Percentiles rank a stretch among this genome's conserved stretches.
These are phyloP conservation scores for Steinernema feltiae DNA, from an alignment of 1,140 invertebrate genomes.

Conservation along the genomic window DNA sequence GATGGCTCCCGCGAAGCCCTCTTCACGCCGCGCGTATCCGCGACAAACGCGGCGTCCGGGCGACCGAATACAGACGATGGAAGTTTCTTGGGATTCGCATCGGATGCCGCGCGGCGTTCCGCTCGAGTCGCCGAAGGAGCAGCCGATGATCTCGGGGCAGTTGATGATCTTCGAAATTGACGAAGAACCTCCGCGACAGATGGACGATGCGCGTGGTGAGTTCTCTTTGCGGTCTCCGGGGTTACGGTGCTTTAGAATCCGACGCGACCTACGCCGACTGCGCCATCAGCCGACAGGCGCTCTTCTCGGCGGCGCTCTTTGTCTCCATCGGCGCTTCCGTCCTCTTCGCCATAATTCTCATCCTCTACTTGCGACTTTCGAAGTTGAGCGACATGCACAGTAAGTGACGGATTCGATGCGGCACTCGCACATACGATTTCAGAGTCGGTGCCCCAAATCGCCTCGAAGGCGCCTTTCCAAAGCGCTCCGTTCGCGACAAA, in stretches of 20 bases:
- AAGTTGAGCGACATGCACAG: not conserved
- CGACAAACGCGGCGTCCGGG: slow-evolving; percentile 1
- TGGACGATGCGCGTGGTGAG: slow-evolving; percentile 3
- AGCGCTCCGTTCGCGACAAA: not conserved
- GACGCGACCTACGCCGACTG: slow-evolving; percentile 13
- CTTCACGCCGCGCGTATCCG: not conserved
- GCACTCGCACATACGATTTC: not conserved
- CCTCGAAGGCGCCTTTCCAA: not conserved
- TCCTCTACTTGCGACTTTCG: not conserved
- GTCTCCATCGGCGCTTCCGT: not conserved
- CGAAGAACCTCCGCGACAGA: slow-evolving; percentile 44
- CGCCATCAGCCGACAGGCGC: slow-evolving; percentile 38
- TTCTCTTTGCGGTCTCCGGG: not conserved
- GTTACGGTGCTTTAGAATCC: not conserved
- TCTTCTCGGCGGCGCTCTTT: not conserved
- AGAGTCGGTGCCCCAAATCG: not conserved
- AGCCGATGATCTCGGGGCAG: slow-evolving; percentile 53
- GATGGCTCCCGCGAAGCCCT: slow-evolving; percentile 7
- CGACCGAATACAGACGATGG: slow-evolving; percentile 36
- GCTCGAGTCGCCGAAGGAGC: slow-evolving; percentile 22
- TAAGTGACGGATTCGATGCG: not conserved
- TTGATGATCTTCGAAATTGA: slow-evolving; percentile 54
- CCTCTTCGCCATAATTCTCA: slow-evolving; percentile 1
- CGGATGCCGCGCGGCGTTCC: slow-evolving; percentile 32
- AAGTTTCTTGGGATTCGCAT: slow-evolving; percentile 41